A percentile compares a stretch with the other conserved stretches of the same genome.
These are phyloP conservation scores for Harlomillsia oculata DNA, from an alignment of 1,140 invertebrate genomes.

Conservation along the genomic window DNA sequence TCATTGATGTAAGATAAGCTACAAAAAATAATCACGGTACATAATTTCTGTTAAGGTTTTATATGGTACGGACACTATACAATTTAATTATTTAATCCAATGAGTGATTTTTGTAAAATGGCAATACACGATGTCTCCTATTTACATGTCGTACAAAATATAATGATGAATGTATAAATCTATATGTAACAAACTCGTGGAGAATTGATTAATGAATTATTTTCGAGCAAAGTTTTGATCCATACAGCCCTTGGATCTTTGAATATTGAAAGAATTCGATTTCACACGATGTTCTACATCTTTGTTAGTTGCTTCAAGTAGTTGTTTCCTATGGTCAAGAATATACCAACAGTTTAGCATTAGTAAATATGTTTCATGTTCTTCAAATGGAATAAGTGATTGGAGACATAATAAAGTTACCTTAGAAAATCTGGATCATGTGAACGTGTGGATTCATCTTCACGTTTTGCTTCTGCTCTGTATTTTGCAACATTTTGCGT, in stretches of 20 bases:
- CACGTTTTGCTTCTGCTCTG: conserved; percentile 52
- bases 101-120: no score
- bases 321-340: conserved; percentile 51
- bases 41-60: no score
- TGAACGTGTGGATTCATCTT: conserved; percentile 43
- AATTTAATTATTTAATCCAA: no score
- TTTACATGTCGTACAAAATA: no score
- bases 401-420: conserved; percentile 38
- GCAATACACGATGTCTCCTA: no score
- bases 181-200: no score
- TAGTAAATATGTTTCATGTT: neutral
- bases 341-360: conserved; percentile 14
- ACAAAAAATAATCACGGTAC: no score
- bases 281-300: conserved; percentile 66
- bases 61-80: no score
- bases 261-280: conserved; percentile 70
- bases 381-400: conserved; percentile 12
- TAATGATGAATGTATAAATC: no score
- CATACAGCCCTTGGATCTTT: conserved; percentile 56
- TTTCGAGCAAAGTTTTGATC: conserved; percentile 59
- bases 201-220: no score
- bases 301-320: conserved; percentile 54
- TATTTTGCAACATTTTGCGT: conserved; percentile 54
- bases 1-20: neutral
- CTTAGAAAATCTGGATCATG: conserved; percentile 48